A percentile compares a stretch with the other conserved stretches of the same genome.
phyloP scores from a whole-genome alignment of 2,113 vertebrate genomes.

The Calypte anna region DNA sequence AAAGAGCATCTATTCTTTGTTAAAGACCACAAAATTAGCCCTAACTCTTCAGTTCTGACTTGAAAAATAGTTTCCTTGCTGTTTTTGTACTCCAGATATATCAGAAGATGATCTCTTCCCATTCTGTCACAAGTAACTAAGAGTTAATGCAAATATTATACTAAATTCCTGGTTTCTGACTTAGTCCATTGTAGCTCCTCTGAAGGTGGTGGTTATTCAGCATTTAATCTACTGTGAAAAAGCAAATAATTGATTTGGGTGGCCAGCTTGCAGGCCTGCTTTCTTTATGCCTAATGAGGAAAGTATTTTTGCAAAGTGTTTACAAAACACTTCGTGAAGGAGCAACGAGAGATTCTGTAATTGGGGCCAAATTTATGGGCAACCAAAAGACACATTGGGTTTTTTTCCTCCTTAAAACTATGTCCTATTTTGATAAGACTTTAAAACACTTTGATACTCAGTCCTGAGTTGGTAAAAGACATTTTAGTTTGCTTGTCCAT shows the following conservation, averaged over 20 bases:
- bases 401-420: neutral
- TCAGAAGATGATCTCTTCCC: neutral
- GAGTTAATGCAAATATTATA: neutral
- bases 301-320: conserved; percentile 36
- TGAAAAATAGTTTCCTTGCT: neutral
- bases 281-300: conserved; percentile 19
- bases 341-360: neutral
- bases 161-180: neutral
- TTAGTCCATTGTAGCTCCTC: neutral
- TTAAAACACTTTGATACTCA: neutral
- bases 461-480: neutral
- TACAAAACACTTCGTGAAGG: neutral
- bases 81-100: neutral
- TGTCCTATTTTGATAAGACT: neutral
- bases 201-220: neutral
- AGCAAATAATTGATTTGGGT: conserved; percentile 17
- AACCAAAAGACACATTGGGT: neutral
- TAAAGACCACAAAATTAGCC: neutral
- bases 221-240: conserved; percentile 11
- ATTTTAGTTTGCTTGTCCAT: neutral
- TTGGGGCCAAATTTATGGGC: neutral
- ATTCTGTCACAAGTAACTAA: neutral
- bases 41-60: neutral
- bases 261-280: neutral
- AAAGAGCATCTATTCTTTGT: neutral